Conservation (phyloP, 53 echinoderm and acorn worm genomes). For the Mesocentrotus franciscanus region DNA sequence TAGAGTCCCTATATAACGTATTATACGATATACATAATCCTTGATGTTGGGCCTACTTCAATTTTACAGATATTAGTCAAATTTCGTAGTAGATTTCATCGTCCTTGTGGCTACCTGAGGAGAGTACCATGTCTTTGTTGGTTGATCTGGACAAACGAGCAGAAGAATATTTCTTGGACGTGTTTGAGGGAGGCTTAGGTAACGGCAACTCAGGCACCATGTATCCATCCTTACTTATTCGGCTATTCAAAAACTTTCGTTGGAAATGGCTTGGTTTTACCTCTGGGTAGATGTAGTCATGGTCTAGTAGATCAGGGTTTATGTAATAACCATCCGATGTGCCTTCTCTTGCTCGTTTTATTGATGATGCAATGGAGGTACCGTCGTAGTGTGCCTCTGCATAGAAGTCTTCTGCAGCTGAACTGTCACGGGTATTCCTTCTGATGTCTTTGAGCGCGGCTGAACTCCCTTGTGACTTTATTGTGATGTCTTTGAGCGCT, state of each 20-base stretch:
- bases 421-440: not conserved
- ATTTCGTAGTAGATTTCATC: not conserved
- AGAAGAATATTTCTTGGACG: not conserved
- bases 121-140: not conserved
- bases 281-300: not conserved
- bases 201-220: not conserved
- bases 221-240: conserved; percentile 6
- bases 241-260: not conserved
- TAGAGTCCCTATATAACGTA: too few species aligned
- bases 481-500: too few species aligned
- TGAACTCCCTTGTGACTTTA: too few species aligned
- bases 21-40: too few species aligned
- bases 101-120: not conserved
- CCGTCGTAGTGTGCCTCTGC: not conserved
- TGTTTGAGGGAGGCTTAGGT: not conserved
- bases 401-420: not conserved
- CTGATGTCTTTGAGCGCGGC: too few species aligned
- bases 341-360: not conserved
- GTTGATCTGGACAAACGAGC: not conserved
- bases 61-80: not conserved
- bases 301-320: not conserved
- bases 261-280: not conserved
- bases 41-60: too few species aligned
- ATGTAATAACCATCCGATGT: too few species aligned
- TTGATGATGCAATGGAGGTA: not conserved